Base-by-base conservation (phyloP, 2,797 vertebrate species). In the Acanthurus lineatus region DNA sequence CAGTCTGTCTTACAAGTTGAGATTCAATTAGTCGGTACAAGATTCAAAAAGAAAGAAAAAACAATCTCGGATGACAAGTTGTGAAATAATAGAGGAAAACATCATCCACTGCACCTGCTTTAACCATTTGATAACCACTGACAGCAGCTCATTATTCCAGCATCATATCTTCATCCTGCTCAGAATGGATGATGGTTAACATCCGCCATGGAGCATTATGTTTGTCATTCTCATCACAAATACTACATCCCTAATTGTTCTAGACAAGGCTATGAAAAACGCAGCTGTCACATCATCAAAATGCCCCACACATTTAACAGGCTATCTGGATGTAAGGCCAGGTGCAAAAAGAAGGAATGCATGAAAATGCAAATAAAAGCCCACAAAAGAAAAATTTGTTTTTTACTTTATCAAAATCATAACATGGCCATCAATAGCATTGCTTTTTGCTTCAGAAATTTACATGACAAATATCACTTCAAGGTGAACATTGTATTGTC, bases 401-500 rank as follows among this genome's bases (percentile, higher is more conserved):
- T 56, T 56, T 5, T 15, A 25, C 2, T 59, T 11, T 0, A 15
- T 25, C 1, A 44, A 35, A 58, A 65, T 35, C 42, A 56, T 45
- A 38, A 38, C 35, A 22, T 38, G 38, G 2, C 25, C 44, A 66
- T 20, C 19, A 64, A 8, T 2, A n/a, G 49, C 40, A 44, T 28
- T 9, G 10, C 47, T 35, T 35, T 49, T 61, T 8, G 45, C 28
- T 56, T 35, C 56, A 64, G 6, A 59, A 44, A 83, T 56, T 60
- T 82, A 70, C 83, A 74, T 62, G 71, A 64, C 51, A 53, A n/a
- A 82, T 49, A 78, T 51, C 65, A 80, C 56, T 14, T 89, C 67
- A 87, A 86, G 81, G 87, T 85, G 78, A 82, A 77, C 54, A 32
- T 35, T 82, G 61, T 52, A 12, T 40, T 57, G 20, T 22, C 76